Evolutionary conservation across 2,888 invertebrate species (phyloP).

Genomic region (Penaeus monodon): DNA sequence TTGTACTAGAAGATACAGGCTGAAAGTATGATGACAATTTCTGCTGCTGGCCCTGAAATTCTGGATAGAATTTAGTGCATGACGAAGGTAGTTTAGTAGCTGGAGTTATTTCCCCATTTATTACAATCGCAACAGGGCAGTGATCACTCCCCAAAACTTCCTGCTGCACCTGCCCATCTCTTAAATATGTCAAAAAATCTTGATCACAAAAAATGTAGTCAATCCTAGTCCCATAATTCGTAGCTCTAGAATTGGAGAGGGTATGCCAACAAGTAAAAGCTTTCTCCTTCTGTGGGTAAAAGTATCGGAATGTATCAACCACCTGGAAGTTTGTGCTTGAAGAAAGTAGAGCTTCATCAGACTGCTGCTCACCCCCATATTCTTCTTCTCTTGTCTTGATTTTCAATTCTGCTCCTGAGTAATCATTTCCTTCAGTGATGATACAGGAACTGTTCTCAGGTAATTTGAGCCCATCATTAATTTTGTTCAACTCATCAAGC

Average conservation of each 20-base stretch:
- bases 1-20: conserved; percentile 30
- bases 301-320: conserved; percentile 71
- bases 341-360: conserved; percentile 22
- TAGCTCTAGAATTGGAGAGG: conserved; percentile 70
- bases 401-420: background rate
- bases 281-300: conserved; percentile 70
- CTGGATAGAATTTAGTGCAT: conserved; percentile 71
- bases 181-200: conserved; percentile 65
- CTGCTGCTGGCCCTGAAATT: conserved; percentile 71
- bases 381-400: background rate
- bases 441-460: background rate
- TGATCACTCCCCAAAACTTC: conserved; percentile 72
- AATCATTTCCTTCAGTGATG: background rate
- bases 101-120: conserved; percentile 67
- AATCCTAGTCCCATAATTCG: conserved; percentile 73
- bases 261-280: conserved; percentile 73
- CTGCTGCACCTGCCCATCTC: conserved; percentile 66
- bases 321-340: conserved; percentile 67
- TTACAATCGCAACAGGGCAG: conserved; percentile 70
- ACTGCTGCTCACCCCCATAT: conserved; percentile 5
- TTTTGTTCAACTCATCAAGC: too few relatives aligned
- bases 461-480: too few relatives aligned
- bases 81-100: conserved; percentile 68
- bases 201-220: conserved; percentile 72
- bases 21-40: conserved; percentile 67